Conservation (phyloP, 2,113 vertebrate species). For the Microcebus griseorufus region DNA sequence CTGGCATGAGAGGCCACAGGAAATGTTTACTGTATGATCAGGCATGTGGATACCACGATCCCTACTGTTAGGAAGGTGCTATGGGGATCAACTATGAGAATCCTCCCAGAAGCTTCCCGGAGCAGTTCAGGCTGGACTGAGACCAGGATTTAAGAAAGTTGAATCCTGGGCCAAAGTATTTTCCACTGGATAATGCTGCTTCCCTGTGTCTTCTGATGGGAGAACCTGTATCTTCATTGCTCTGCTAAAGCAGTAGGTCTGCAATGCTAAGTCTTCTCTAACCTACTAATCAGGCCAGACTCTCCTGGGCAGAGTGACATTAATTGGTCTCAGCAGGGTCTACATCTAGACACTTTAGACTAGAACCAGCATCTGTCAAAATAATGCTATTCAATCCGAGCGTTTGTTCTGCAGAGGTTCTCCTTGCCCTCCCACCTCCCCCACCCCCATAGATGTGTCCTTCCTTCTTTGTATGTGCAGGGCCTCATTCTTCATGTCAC, state of each 20-base stretch:
- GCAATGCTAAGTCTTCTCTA: background rate
- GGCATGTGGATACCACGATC: background rate
- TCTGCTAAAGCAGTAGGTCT: background rate
- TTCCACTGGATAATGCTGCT: background rate
- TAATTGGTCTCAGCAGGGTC: background rate
- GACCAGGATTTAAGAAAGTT: background rate
- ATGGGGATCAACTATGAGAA: background rate
- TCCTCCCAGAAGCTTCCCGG: background rate
- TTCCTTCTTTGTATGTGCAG: background rate
- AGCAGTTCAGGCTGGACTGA: background rate
- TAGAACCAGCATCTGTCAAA: background rate
- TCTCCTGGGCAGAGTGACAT: background rate
- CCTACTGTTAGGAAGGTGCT: background rate
- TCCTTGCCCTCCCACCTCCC: rapidly evolving
- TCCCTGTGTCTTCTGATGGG: background rate
- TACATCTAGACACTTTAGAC: background rate
- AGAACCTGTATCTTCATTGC: background rate
- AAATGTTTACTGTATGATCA: no score
- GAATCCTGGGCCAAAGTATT: background rate
- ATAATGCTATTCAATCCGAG: background rate
- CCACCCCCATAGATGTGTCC: rapidly evolving
- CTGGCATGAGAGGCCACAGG: background rate
- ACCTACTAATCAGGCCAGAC: background rate
- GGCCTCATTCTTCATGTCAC: background rate
- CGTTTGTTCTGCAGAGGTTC: background rate